Evolutionary conservation across 1,140 invertebrate genomes (phyloP).

Genomic region (Tyrophagus putrescentiae): DNA sequence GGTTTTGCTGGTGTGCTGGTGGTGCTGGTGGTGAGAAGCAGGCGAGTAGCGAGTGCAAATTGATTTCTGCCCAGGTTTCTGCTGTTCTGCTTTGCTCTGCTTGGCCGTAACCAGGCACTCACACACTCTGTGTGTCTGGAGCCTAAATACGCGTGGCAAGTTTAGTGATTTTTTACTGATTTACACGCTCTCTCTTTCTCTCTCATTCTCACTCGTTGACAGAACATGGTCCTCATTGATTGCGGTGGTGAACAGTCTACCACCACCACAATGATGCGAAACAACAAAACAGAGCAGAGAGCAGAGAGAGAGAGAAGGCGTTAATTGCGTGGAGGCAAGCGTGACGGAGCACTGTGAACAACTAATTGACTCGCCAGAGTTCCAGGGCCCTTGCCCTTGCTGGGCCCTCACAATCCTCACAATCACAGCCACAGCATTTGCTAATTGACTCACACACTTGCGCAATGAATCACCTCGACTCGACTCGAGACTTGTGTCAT

Average conservation of each 20-base stretch:
- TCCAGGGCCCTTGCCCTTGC: too few species aligned
- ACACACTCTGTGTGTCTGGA: not conserved
- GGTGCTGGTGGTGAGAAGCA: not conserved
- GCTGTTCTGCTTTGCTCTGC: too few species aligned
- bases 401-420: not conserved
- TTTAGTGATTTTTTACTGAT: not conserved
- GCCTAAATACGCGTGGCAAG: not conserved
- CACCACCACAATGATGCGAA: not conserved
- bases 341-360: not conserved
- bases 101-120: not conserved
- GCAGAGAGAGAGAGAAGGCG: too few species aligned
- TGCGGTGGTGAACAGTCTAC: not conserved
- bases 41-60: not conserved
- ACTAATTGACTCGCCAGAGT: not conserved
- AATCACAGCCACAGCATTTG: not conserved
- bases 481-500: too few species aligned
- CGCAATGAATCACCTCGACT: not conserved
- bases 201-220: not conserved
- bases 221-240: not conserved
- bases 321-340: constrained; percentile 12
- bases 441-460: not conserved
- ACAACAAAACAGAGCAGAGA: too few species aligned
- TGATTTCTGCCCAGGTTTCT: too few species aligned
- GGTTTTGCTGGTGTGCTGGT: not conserved
- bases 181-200: not conserved